A percentile compares a stretch with the other conserved stretches of the same genome.
These are phyloP conservation scores for Catocala sponsa DNA, from an alignment of 2,888 invertebrate genomes.

Conservation along the genomic window DNA sequence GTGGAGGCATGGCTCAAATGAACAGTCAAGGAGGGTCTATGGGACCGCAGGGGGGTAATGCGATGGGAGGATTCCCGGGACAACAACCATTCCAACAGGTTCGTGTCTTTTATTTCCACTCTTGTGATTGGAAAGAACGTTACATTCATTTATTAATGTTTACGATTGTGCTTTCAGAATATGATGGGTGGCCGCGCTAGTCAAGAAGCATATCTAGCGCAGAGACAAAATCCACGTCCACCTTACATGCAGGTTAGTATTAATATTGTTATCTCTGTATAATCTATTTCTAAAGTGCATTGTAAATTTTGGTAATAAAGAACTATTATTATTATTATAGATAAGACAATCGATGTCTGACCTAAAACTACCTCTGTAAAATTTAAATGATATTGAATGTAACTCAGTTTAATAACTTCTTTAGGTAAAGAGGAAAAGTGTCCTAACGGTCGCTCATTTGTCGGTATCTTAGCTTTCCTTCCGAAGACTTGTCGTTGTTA, in stretches of 20 bases:
- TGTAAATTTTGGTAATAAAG: too few relatives aligned
- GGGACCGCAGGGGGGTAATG: conserved; percentile 83
- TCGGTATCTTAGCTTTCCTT: too few relatives aligned
- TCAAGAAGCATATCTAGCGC: conserved; percentile 88
- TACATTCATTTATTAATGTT: neutral
- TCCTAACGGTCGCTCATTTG: too few relatives aligned
- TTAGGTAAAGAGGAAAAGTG: too few relatives aligned
- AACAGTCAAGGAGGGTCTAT: conserved; percentile 83
- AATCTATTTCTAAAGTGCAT: too few relatives aligned
- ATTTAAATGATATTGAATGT: too few relatives aligned
- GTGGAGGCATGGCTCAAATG: conserved; percentile 80
- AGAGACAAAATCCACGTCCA: conserved; percentile 89
- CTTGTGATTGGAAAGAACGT: neutral
- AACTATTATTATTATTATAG: too few relatives aligned
- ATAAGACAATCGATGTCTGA: too few relatives aligned
- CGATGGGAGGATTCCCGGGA: conserved; percentile 86
- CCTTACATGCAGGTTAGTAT: conserved; percentile 90
- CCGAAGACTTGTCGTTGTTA: too few relatives aligned
- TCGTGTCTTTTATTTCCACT: neutral
- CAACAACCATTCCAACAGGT: conserved; percentile 86
- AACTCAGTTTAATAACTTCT: too few relatives aligned
- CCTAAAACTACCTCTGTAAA: too few relatives aligned
- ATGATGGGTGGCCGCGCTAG: conserved; percentile 88
- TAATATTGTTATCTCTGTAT: too few relatives aligned
- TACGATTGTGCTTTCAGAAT: conserved; percentile 73